Base-by-base conservation (phyloP, 1,140 invertebrate species). In the Anastrepha ludens region DNA sequence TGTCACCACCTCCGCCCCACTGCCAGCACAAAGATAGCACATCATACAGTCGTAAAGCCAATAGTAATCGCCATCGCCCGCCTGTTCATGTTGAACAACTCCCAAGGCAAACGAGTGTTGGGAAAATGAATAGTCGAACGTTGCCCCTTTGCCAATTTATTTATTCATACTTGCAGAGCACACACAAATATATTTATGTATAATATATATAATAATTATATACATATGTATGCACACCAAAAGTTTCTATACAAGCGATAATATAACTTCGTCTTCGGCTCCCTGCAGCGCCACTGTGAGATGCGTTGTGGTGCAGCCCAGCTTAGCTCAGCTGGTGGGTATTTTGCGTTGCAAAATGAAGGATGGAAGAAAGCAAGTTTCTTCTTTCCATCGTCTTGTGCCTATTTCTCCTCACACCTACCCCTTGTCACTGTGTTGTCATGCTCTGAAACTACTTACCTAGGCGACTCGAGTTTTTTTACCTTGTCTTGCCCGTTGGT, bases 51-150 rank as follows among this genome's bases (percentile, higher is more conserved):
- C 65, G 65, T 41, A 74, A 3, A 13, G 70, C 70, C 70, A 74
- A 74, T 47, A 74, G 29, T 29, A 29, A 29, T 29, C 62, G 64
- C 59, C 59, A 86, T 8, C 86, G n/a, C 60, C n/a, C 29, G 50
- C 44, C 62, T n/a, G 55, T 20, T 60, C 29, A 81, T 74, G 85
- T 87, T 64, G 17, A 88, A 81, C 88, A 87, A 39, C 47, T 81
- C 65, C 88, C 88, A 88, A 88, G 88, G 88, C 86, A 88, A 88
- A 88, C 88, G 78, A 87, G 88, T 88, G 74, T 88, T 88, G 88
- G 86, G 88, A 88, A 88, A 88, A 88, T 87, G 64, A 85, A 58
- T 50, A 85, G 50, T 78, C 88, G 88, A 87, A 65, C 88, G 85
- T 88, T 88, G 86, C 86, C 86, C 88, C 88, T 87, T 87, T 86